Evolutionary conservation across 2,888 invertebrate species (phyloP).

Genomic region (Drosophila meridionalis): DNA sequence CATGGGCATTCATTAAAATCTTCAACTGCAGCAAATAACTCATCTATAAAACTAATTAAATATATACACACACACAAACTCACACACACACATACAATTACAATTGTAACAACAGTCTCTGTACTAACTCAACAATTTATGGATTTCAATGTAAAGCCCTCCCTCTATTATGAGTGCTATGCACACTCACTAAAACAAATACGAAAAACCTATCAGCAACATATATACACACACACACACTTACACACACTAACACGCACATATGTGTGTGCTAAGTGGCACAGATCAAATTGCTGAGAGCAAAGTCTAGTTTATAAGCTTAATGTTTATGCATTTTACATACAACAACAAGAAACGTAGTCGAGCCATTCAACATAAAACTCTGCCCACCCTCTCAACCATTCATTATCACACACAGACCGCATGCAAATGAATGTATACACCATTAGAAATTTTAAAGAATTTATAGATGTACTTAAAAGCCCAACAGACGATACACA

Average conservation of each 20-base stretch:
- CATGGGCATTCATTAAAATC: slow-evolving; percentile 29
- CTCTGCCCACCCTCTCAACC: background rate
- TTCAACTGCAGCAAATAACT: slow-evolving; percentile 60
- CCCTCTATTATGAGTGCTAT: slow-evolving; percentile 62
- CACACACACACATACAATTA: slow-evolving; percentile 7
- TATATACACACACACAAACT: slow-evolving; percentile 9
- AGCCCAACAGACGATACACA: slow-evolving; percentile 48
- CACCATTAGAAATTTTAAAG: slow-evolving; percentile 73
- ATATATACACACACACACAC: slow-evolving; percentile 11
- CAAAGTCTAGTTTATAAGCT: slow-evolving; percentile 68
- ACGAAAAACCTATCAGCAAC: slow-evolving; percentile 44
- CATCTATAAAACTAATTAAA: slow-evolving; percentile 39
- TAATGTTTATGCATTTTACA: slow-evolving; percentile 75
- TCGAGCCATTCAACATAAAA: slow-evolving; percentile 5
- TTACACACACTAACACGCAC: slow-evolving; percentile 12
- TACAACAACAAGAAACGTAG: slow-evolving; percentile 32
- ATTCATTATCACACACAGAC: background rate
- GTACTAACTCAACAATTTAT: slow-evolving; percentile 56
- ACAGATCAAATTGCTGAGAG: slow-evolving; percentile 57
- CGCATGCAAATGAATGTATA: slow-evolving; percentile 64
- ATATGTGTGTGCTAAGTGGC: slow-evolving; percentile 25
- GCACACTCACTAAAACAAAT: slow-evolving; percentile 57
- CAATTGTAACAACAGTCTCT: slow-evolving; percentile 36
- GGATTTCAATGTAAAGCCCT: slow-evolving; percentile 78
- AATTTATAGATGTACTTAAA: slow-evolving; percentile 76